Percentiles rank a stretch among this genome's conserved stretches.
These are phyloP conservation scores for Raja brachyura DNA, from an alignment of 2,113 vertebrate species.

Conservation along the genomic window DNA sequence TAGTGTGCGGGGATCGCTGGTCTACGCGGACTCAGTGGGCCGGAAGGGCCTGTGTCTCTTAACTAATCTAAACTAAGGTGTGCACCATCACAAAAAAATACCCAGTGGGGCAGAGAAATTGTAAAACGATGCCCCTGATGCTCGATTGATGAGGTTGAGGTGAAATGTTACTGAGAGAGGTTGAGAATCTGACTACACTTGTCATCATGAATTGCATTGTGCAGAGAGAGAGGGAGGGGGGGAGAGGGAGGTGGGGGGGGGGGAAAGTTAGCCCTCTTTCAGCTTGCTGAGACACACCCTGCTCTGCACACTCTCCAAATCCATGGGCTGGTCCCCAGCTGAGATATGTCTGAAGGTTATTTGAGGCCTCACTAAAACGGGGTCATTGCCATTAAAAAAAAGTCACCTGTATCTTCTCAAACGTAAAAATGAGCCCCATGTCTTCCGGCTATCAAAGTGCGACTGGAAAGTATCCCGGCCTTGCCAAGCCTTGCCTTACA, in stretches of 20 bases:
- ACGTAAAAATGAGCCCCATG: background rate
- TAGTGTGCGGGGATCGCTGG: no score
- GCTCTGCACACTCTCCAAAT: background rate
- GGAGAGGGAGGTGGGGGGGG: no score
- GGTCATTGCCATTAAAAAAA: conserved; percentile 15
- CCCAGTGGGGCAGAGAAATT: background rate
- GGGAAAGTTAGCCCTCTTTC: background rate
- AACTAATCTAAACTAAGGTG: no score
- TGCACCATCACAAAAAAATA: no score
- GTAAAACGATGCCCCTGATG: no score
- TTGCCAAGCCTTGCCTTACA: background rate
- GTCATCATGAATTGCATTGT: background rate
- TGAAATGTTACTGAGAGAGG: no score
- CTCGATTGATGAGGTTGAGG: background rate
- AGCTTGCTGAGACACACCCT: background rate
- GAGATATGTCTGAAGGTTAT: background rate
- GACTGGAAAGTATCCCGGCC: background rate
- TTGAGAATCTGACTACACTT: background rate
- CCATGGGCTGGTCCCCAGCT: background rate
- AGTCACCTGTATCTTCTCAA: conserved; percentile 15
- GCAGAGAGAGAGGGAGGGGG: background rate
- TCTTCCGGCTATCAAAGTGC: conserved; percentile 20
- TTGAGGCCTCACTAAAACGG: background rate
- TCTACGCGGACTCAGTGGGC: no score
- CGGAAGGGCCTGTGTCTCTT: no score